phyloP scores from a whole-genome alignment of 1,140 invertebrate species.

The Eulimnadia texana region DNA sequence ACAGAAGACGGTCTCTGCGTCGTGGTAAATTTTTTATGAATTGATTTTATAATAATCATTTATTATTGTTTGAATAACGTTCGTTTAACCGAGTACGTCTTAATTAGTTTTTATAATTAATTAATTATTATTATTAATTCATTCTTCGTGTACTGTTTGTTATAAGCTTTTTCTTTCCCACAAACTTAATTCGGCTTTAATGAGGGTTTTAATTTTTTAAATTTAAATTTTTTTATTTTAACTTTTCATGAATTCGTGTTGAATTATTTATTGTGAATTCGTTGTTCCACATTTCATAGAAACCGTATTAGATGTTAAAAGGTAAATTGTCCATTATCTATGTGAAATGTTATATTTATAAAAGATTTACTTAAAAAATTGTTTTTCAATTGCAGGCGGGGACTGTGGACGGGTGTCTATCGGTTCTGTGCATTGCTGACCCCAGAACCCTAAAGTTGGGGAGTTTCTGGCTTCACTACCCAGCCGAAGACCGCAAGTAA shows the following conservation, averaged over 20 bases:
- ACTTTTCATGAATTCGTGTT: background rate
- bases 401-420: constrained; percentile 84
- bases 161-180: too few species aligned
- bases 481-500: background rate
- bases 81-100: too few species aligned
- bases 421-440: constrained; percentile 80
- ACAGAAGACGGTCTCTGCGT: constrained; percentile 65
- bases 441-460: constrained; percentile 44
- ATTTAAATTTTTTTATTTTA: background rate
- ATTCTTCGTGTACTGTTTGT: too few species aligned
- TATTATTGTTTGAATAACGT: too few species aligned
- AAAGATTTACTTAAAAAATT: background rate
- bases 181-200: too few species aligned
- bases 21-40: constrained; percentile 51
- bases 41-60: too few species aligned
- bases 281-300: background rate
- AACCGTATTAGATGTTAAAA: background rate
- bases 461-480: constrained; percentile 51
- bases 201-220: too few species aligned
- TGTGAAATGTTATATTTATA: background rate
- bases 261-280: background rate
- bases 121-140: too few species aligned
- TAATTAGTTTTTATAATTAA: too few species aligned
- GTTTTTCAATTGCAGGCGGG: too few species aligned
- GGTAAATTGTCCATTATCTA: too few species aligned